Evolutionary conservation across 2,113 vertebrate species (phyloP).

Genomic region (Cygnus buccinator): DNA sequence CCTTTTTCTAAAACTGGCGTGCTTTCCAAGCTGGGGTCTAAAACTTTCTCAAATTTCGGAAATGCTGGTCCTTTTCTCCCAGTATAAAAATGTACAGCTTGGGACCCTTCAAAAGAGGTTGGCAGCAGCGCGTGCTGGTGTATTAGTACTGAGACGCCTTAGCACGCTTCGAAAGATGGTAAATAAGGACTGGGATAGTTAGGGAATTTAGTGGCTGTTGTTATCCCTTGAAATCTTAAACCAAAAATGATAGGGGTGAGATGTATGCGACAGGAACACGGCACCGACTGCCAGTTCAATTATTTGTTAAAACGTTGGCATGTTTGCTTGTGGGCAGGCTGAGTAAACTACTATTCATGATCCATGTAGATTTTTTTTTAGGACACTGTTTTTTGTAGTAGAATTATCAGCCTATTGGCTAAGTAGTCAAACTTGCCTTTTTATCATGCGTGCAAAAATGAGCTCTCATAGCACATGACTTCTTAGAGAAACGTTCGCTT

Average conservation of each 20-base stretch:
- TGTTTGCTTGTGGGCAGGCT: not conserved
- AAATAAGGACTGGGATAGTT: not conserved
- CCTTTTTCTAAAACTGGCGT: not conserved
- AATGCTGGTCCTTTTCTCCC: not conserved
- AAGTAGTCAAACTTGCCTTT: not conserved
- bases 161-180: not conserved
- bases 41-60: not conserved
- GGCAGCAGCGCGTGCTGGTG: not conserved
- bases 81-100: fast-evolving
- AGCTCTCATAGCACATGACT: not conserved
- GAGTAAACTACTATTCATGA: not conserved
- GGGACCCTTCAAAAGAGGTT: not conserved
- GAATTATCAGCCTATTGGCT: slow-evolving; percentile 1
- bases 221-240: not conserved
- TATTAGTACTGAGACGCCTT: not conserved
- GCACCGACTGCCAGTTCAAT: not conserved
- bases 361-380: not conserved
- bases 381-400: not conserved
- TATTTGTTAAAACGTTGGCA: not conserved
- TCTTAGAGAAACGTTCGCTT: not conserved
- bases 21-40: not conserved
- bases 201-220: not conserved
- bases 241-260: not conserved
- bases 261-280: not conserved
- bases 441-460: not conserved